Percentiles rank a stretch among this genome's conserved stretches.
These are phyloP conservation scores for Lobophora halterata DNA, from an alignment of 2,888 invertebrate genomes.

Conservation along the genomic window DNA sequence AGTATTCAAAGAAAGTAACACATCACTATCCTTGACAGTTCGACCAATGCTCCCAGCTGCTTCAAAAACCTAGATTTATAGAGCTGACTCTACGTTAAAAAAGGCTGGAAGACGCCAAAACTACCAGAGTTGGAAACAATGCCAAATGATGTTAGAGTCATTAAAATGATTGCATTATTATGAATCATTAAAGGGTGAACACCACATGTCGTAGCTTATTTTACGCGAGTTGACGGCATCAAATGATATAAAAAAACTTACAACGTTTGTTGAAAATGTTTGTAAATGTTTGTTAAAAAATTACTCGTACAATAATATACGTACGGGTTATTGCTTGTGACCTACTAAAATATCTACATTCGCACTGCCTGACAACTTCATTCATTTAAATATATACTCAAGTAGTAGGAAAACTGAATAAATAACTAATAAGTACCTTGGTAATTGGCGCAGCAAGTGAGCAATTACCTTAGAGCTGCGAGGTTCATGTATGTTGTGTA, in stretches of 20 bases:
- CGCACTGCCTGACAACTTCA: not conserved
- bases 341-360: slow-evolving; percentile 7
- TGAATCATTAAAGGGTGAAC: slow-evolving; percentile 59
- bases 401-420: no score
- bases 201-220: slow-evolving; percentile 43
- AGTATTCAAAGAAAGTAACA: no score
- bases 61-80: no score
- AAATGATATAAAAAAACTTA: slow-evolving; percentile 11
- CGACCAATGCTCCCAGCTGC: no score
- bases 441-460: no score
- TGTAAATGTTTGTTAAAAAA: no score
- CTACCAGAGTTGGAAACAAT: slow-evolving; percentile 27
- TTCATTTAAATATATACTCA: no score
- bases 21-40: no score
- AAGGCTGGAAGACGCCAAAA: slow-evolving; percentile 2
- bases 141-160: slow-evolving; percentile 32
- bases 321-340: slow-evolving; percentile 23
- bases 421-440: no score
- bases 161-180: slow-evolving; percentile 60
- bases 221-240: slow-evolving; percentile 26
- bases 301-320: slow-evolving; percentile 12
- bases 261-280: slow-evolving; percentile 16
- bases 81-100: not conserved
- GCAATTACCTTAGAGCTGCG: no score
- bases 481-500: no score